Percentiles rank a stretch among this genome's conserved stretches.
phyloP scores from a whole-genome alignment of 1,140 invertebrate species.

The Diachasmimorpha longicaudata region DNA sequence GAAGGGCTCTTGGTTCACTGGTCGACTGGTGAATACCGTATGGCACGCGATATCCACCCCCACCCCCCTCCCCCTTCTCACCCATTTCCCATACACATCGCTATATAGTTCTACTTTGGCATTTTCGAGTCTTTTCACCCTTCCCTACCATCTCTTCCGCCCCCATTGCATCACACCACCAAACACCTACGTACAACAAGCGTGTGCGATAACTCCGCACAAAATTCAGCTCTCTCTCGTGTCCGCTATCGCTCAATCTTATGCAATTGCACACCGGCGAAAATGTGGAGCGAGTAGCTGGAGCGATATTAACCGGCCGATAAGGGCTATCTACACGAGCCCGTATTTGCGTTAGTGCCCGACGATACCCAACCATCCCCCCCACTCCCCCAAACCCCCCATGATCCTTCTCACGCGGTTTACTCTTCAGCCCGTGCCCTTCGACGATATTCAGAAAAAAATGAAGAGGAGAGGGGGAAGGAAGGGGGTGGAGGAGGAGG shows the following conservation, averaged over 20 bases:
- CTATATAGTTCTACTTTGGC: background rate
- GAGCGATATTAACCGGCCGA: slow-evolving; percentile 32
- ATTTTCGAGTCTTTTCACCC: background rate
- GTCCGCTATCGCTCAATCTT: slow-evolving; percentile 42
- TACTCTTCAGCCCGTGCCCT: background rate
- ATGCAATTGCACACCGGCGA: slow-evolving; percentile 39
- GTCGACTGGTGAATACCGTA: slow-evolving; percentile 37
- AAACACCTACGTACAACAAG: background rate
- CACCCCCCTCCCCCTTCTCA: no score
- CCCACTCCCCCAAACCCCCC: no score
- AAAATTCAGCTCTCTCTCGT: slow-evolving; percentile 38
- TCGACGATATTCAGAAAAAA: background rate
- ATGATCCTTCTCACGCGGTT: background rate
- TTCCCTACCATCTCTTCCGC: no score
- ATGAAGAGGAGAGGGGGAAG: no score
- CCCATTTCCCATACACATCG: background rate
- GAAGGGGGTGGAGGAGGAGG: no score
- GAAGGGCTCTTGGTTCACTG: background rate
- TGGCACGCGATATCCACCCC: slow-evolving; percentile 39
- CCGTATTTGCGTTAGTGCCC: slow-evolving; percentile 32
- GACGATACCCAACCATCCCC: background rate
- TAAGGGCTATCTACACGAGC: slow-evolving; percentile 37
- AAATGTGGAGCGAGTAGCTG: slow-evolving; percentile 35
- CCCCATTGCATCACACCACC: no score
- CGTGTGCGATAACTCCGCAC: slow-evolving; percentile 36